Evolutionary conservation across 2,797 vertebrate genomes (phyloP), one percentile per base, ranked within the genome.

Genomic region (Podarcis siculus): DNA sequence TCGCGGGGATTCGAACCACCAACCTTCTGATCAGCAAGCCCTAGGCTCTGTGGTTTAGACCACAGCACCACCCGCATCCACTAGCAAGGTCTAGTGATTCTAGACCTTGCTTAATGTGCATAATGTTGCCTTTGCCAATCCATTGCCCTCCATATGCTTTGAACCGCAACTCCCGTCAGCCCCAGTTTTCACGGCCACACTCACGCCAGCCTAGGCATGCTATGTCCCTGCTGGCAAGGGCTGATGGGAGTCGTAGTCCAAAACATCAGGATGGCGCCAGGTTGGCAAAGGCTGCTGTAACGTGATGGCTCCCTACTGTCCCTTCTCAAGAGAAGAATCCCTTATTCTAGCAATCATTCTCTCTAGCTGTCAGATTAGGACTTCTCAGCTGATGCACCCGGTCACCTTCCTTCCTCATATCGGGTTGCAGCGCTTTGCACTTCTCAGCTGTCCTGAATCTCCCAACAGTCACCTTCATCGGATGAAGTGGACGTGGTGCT

Each of bases 341-440:
- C 5, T 27, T 35, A 8, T 66, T 19, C 13, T 30, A 8, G 42
- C 17, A 2, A 2, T 64, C 1, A 2, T 73, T 80, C 58, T 61
- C 30, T 21, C 35, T 42, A 30, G 32, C 67, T 64, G 35, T 30
- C 17, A 69, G 81, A 55, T 92, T 90, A 83, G n/a, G 77, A 45
- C 90, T 76, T 71, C 72, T 79, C 3, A 71, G 77, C 0, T 0
- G 61, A 42, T 81, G 42, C 17, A 8, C 84, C 49, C 89, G 89
- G 49, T 79, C 86, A 9, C 37, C 77, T 89, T 89, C 35, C 35
- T 10, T 32, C 10, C 35, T n/a, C 58, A 17, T 13, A 76, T 83
- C 84, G 0, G 0, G 3, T 86, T 73, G 30, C 72, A 32, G 1
- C 0, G 0, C 72, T 90, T 71, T 88, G 69, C 73, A 87, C 45